Percentiles rank a stretch among this genome's conserved stretches.
phyloP scores from a whole-genome alignment of 92 coral and sea anemone genomes.

The Heteractis magnifica region DNA sequence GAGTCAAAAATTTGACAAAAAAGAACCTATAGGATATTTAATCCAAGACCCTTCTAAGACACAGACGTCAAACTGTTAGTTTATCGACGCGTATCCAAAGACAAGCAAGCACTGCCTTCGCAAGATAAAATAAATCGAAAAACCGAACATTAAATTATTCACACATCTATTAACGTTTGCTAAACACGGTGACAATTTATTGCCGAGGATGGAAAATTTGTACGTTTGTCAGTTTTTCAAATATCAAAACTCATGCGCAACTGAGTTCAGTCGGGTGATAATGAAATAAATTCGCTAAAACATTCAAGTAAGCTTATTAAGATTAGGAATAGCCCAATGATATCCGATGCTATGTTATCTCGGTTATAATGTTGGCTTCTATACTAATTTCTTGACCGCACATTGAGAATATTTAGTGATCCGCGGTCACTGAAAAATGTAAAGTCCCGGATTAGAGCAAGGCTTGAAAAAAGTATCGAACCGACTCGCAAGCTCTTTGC shows the following conservation, averaged over 20 bases:
- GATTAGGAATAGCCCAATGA: slow-evolving; percentile 10
- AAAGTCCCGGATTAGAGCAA: neutral
- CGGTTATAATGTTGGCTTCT: neutral
- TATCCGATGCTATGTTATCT: neutral
- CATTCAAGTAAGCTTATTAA: slow-evolving; percentile 11
- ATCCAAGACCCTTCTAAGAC: neutral
- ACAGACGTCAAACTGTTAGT: neutral
- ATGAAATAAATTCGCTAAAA: slow-evolving; percentile 17
- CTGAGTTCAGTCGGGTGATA: neutral
- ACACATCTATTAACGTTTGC: slow-evolving; percentile 9
- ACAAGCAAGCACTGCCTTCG: neutral
- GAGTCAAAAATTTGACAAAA: neutral
- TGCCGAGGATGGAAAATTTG: neutral
- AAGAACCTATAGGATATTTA: neutral
- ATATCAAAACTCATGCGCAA: slow-evolving; percentile 8
- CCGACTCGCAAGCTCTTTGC: neutral
- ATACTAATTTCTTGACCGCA: slow-evolving; percentile 5
- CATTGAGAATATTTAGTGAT: neutral
- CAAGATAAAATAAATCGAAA: neutral
- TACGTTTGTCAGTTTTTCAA: neutral
- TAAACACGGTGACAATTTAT: neutral
- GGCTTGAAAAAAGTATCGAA: neutral
- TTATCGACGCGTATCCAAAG: slow-evolving; percentile 2
- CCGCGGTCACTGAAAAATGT: neutral
- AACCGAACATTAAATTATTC: slow-evolving; percentile 20